Base-by-base conservation (phyloP, 1,140 invertebrate genomes). In the Musca vetustissima region DNA sequence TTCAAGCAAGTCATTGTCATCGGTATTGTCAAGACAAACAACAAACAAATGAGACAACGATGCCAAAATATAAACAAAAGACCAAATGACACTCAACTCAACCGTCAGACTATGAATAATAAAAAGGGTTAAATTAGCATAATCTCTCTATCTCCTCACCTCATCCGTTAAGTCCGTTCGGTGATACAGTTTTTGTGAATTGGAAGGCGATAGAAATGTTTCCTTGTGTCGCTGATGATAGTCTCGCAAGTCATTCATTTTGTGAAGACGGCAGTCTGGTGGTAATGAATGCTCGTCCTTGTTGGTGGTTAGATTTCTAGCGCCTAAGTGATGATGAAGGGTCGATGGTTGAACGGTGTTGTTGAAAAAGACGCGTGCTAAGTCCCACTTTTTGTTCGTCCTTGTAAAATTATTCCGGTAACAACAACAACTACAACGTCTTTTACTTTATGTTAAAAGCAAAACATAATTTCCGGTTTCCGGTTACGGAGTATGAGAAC, bases 91-190 rank as follows among this genome's bases (percentile, higher is more conserved):
- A 17, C 49, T 24, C 11, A 53, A 59, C 36, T n/a, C 48, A 36
- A 52, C 65, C 66, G 32, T 72, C 76, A 80, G 76, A 80, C 78
- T 76, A 80, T 80, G 78, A 80, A 80, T 80, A 80, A 76, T 80
- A 80, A 80, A 75, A 80, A 80, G 78, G 78, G 78, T 80, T 80
- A 80, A 80, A 80, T 80, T 80, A 80, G 78, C 78, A 80, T 80
- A 78, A 80, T 80, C 76, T n/a, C n/a, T n/a, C n/a, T n/a, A n/a
- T n/a, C n/a, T n/a, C n/a, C n/a, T 75, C 76, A 43, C 36, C 36
- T 43, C 36, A 43, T 43, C 36, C 36, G 36, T 43, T 43, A 43
- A 43, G 36, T 43, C 13, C 36, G 11, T 43, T 43, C 36, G 11
- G 11, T 43, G 36, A 43, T 43, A 43, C 36, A 43, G 36, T 43